Base-by-base conservation (phyloP, 37 sponge, comb jelly and placozoan genomes). In the Agelas oroides region DNA sequence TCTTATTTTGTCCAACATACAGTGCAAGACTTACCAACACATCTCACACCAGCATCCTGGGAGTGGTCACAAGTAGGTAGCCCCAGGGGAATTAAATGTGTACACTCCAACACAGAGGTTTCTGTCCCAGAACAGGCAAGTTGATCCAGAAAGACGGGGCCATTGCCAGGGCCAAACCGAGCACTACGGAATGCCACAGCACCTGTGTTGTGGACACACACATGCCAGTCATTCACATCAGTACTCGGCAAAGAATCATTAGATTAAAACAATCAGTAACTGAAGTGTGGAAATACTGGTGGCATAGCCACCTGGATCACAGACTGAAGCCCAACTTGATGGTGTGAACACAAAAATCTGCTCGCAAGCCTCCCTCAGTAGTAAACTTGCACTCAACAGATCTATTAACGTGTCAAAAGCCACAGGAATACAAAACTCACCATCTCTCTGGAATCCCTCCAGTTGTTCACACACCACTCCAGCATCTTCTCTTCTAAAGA, bases 11-110 rank as follows among this genome's bases (percentile, higher is more conserved):
- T 46, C 46, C 46, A 46, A 46, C 8, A 46, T 46, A n/a, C n/a
- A n/a, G n/a, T n/a, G n/a, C n/a, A n/a, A n/a, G n/a, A n/a, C 14
- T 0, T 70, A 81, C 81, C 81, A 70, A 23, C 12, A 68, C 81
- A 81, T 24, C 24, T 25, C 32, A 81, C 70, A 8, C 81, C 67
- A 39, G 32, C 59, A 31, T 83, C 75, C 23, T 27, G 33, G 27
- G 55, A 39, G 36, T 83, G 74, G 30, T 37, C 64, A 73, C 74
- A 74, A 21, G 24, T 25, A 25, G n/a, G 27, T 13, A 80, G 31
- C 19, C 82, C 59, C 20, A 20, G 27, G 5, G 25, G n/a, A 27
- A 23, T 74, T 3, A 14, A 18, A 21, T 35, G 28, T 19, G 25
- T 34, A 52, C 79, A 78, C 28, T 37, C 65, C 40, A 61, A 13